Conservation (phyloP, 2,113 vertebrate species). For the Laterallus jamaicensis region DNA sequence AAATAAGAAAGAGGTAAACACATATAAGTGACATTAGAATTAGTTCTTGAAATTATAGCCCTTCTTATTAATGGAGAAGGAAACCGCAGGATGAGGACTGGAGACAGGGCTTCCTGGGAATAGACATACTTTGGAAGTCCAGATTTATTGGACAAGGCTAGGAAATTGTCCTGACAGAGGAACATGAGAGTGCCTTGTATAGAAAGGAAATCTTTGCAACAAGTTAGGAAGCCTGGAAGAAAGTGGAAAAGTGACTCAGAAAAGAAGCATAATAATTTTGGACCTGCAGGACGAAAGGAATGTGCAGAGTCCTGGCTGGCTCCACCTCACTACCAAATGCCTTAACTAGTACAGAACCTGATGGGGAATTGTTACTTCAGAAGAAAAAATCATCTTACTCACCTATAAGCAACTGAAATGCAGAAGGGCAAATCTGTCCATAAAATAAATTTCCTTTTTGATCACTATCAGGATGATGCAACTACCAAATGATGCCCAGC, state of each 20-base stretch:
- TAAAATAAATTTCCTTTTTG: neutral
- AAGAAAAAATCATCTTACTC: neutral
- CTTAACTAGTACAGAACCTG: neutral
- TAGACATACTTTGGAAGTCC: neutral
- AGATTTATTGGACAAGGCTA: neutral
- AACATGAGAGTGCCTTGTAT: neutral
- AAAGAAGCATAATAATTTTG: neutral
- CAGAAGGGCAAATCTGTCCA: neutral
- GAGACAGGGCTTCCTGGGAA: neutral
- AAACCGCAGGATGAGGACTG: neutral
- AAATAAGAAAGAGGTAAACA: neutral
- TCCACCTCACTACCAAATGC: neutral
- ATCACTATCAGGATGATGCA: neutral
- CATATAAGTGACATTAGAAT: neutral
- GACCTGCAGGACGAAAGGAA: constrained; percentile 20
- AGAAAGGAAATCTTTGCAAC: neutral
- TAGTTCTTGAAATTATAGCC: neutral
- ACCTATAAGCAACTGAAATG: neutral
- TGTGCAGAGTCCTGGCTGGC: neutral
- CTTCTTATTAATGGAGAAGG: neutral
- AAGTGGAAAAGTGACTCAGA: neutral
- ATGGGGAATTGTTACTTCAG: neutral
- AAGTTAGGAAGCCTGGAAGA: neutral
- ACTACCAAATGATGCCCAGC: neutral
- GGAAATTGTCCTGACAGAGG: neutral